Conservation (phyloP, 2,888 invertebrate genomes). For the Yponomeuta plumbellus region DNA sequence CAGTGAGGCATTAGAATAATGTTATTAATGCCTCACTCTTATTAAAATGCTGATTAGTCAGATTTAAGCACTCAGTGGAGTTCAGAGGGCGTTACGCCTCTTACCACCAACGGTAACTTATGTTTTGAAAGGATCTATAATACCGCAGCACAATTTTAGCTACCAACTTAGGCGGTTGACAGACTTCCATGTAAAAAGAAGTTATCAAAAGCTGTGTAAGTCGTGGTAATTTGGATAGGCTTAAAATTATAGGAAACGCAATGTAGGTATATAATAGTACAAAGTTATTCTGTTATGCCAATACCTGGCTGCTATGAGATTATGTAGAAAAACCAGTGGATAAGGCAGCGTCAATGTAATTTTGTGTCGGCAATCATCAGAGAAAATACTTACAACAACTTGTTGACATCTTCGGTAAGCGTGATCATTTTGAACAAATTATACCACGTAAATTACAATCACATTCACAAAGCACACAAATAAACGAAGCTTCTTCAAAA, state of each 20-base stretch:
- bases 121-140: too few species aligned
- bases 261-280: too few species aligned
- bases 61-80: too few species aligned
- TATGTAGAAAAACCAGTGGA: neutral
- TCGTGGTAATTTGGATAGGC: neutral
- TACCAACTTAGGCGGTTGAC: neutral
- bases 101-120: too few species aligned
- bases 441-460: constrained; percentile 22
- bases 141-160: too few species aligned
- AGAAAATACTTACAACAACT: constrained; percentile 54
- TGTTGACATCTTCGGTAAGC: constrained; percentile 47
- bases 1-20: too few species aligned
- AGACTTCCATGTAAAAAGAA: neutral
- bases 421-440: constrained; percentile 41
- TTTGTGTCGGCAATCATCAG: neutral
- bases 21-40: too few species aligned
- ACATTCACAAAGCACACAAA: constrained; percentile 24
- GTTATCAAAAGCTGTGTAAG: neutral
- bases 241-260: neutral
- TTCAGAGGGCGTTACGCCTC: too few species aligned
- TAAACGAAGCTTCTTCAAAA: constrained; percentile 11
- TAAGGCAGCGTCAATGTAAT: neutral
- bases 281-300: too few species aligned
- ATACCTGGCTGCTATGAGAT: neutral
- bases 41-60: too few species aligned